Conservation (phyloP, 2,797 vertebrate species). For the Leuciscus waleckii region DNA sequence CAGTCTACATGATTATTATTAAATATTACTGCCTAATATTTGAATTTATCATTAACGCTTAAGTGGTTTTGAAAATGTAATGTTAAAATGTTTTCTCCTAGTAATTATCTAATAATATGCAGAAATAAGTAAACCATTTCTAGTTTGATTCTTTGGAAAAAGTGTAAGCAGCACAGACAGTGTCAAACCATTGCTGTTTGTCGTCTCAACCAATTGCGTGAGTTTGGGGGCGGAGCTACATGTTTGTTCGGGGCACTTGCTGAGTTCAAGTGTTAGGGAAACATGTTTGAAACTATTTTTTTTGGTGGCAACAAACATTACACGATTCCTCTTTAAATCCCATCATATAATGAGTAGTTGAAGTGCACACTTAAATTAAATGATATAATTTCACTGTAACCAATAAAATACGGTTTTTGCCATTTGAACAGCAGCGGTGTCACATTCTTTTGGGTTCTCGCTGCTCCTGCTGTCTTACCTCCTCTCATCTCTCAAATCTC, state of each 20-base stretch:
- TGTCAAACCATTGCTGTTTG: not conserved
- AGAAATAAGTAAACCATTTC: not conserved
- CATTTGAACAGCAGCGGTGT: not conserved
- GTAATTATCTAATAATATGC: not conserved
- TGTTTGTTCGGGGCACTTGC: not conserved
- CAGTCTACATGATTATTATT: not conserved
- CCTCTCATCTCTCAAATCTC: constrained; percentile 75
- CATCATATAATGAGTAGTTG: not conserved
- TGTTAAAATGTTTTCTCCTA: not conserved
- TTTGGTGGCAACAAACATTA: not conserved
- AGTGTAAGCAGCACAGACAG: no score
- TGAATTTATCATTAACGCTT: not conserved
- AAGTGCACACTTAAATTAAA: constrained; percentile 3
- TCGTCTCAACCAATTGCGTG: not conserved
- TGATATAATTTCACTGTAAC: not conserved
- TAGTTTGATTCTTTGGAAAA: not conserved
- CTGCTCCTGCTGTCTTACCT: constrained; percentile 58
- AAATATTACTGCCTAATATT: not conserved
- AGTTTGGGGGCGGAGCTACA: not conserved
- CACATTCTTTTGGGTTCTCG: not conserved
- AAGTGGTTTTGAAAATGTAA: not conserved
- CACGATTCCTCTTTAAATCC: not conserved
- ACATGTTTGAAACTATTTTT: not conserved
- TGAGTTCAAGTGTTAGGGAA: no score
- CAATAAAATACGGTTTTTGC: not conserved